A percentile compares a stretch with the other conserved stretches of the same genome.
Evolutionary conservation across 2,113 vertebrate genomes (phyloP).

Genomic region (Megatriorchis doriae): DNA sequence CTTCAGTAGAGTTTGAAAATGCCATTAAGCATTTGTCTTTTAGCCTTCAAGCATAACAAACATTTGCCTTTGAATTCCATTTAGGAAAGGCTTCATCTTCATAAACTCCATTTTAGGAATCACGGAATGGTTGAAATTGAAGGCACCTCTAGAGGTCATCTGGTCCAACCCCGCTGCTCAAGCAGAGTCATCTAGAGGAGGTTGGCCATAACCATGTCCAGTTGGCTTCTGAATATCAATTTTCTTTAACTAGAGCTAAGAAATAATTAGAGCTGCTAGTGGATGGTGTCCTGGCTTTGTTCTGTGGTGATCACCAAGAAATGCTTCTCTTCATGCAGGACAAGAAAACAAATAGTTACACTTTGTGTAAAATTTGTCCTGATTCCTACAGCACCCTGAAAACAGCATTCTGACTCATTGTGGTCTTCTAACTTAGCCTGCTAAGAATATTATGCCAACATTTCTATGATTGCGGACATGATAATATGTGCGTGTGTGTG

Average conservation of each 20-base stretch:
- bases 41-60: slow-evolving; percentile 7
- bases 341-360: background rate
- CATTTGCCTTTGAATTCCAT: background rate
- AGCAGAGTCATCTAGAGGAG: background rate
- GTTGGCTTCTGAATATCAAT: background rate
- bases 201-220: background rate
- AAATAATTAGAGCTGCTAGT: background rate
- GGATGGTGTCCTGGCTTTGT: background rate
- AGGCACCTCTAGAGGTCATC: background rate
- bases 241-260: background rate
- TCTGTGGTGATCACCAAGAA: background rate
- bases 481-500: background rate
- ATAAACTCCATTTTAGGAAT: background rate
- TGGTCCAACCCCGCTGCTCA: background rate
- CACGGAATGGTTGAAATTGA: background rate
- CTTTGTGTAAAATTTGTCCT: background rate
- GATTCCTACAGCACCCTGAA: background rate
- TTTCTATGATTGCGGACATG: background rate
- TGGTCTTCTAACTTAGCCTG: background rate
- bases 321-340: background rate
- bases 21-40: background rate
- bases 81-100: background rate
- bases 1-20: background rate
- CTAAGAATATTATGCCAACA: background rate
- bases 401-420: background rate